Conservation (phyloP, 2,797 vertebrate genomes). For the Octomys mimax region DNA sequence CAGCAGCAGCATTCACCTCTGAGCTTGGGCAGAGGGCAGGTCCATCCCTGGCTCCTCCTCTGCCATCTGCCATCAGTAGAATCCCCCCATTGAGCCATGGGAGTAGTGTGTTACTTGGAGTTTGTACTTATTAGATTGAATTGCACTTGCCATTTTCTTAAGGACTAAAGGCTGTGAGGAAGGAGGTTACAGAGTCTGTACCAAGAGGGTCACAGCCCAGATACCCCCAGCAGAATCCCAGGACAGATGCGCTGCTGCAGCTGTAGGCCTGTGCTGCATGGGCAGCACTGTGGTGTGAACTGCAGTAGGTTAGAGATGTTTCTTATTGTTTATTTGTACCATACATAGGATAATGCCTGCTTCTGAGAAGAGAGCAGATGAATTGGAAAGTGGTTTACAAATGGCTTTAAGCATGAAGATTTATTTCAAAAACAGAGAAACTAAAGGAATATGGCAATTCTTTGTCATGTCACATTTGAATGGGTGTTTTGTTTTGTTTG, state of each 20-base stretch:
- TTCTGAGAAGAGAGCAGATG: neutral
- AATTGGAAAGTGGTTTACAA: neutral
- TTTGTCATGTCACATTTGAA: neutral
- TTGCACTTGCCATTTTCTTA: neutral
- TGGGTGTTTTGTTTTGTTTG: neutral
- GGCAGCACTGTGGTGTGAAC: neutral
- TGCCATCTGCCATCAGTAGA: neutral
- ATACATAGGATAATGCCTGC: neutral
- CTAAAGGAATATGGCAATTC: neutral
- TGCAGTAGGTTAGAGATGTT: too few relatives aligned
- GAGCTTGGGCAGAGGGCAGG: neutral
- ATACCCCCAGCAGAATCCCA: neutral
- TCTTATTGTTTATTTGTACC: neutral
- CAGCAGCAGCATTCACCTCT: neutral
- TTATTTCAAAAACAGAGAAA: neutral
- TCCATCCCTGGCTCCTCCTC: neutral
- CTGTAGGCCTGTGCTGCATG: rapidly evolving
- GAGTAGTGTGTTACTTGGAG: neutral
- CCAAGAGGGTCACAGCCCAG: neutral
- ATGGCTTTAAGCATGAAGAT: neutral
- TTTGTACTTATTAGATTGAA: neutral
- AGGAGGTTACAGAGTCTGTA: neutral
- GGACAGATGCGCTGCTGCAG: too few relatives aligned
- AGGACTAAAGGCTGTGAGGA: neutral
- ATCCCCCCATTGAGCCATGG: neutral